Percentiles rank a stretch among this genome's conserved stretches.
These are phyloP conservation scores for Lymantria dispar DNA, from an alignment of 2,888 invertebrate species.

Conservation along the genomic window DNA sequence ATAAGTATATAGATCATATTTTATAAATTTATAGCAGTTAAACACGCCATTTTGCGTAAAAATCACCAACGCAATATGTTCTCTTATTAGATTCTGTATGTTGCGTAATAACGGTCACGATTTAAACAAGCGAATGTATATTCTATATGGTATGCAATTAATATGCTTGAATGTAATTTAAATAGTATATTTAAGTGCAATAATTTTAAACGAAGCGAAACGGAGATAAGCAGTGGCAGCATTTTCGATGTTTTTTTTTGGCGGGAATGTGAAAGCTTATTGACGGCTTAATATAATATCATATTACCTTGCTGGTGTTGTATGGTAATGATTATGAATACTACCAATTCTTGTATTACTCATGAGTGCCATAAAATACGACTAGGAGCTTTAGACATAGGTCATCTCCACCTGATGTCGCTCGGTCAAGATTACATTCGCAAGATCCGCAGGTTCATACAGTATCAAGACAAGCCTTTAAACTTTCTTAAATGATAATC, in stretches of 20 bases:
- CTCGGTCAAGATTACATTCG: too few species aligned
- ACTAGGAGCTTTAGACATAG: too few species aligned
- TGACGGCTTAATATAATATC: too few species aligned
- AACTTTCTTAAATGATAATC: too few species aligned
- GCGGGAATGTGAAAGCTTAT: too few species aligned
- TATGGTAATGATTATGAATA: too few species aligned
- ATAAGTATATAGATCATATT: constrained; percentile 20
- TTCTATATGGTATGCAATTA: constrained; percentile 16
- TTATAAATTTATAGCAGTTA: constrained; percentile 18
- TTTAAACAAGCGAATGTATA: constrained; percentile 4
- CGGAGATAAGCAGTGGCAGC: neutral
- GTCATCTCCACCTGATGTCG: too few species aligned
- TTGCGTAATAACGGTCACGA: constrained; percentile 19
- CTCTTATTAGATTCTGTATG: constrained; percentile 6
- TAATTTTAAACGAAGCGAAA: neutral
- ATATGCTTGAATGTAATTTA: constrained; percentile 21
- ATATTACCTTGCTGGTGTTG: too few species aligned
- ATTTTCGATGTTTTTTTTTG: neutral
- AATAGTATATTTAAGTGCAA: constrained; percentile 24
- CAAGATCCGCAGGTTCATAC: too few species aligned
- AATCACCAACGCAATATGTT: constrained; percentile 14
- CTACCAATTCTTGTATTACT: too few species aligned
- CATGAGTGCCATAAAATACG: too few species aligned
- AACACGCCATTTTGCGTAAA: constrained; percentile 30
- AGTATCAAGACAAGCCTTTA: too few species aligned